Conservation (phyloP, 92 coral and sea anemone species). For the Blastomussa wellsi region DNA sequence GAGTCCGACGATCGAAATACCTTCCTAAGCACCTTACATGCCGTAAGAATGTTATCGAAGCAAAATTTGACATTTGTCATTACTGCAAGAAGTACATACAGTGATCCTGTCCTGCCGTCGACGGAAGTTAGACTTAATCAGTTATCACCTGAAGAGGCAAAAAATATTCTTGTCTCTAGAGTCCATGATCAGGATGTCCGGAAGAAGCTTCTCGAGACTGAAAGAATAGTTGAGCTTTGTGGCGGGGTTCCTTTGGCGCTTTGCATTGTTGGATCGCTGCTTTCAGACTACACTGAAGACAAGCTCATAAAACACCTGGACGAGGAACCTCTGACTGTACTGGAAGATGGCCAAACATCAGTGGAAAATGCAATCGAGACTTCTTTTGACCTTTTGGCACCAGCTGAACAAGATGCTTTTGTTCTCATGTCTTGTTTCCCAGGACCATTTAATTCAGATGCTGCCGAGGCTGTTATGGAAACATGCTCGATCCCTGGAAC, state of each 20-base stretch:
- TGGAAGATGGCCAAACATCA: conserved; percentile 18
- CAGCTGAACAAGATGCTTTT: conserved; percentile 7
- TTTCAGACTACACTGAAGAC: conserved; percentile 34
- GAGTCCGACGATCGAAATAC: neutral
- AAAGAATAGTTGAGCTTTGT: conserved; percentile 41
- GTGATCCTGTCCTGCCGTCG: neutral
- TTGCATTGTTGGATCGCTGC: conserved; percentile 46
- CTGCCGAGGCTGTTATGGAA: neutral
- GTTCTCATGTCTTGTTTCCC: conserved; percentile 41
- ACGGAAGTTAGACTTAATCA: neutral
- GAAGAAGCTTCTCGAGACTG: neutral
- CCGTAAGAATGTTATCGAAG: conserved; percentile 19
- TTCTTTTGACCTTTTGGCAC: conserved; percentile 32
- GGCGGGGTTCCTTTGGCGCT: conserved; percentile 60
- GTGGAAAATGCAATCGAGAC: conserved; percentile 24
- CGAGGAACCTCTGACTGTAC: conserved; percentile 20
- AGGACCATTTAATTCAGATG: conserved; percentile 16
- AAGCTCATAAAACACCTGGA: conserved; percentile 18
- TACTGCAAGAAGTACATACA: conserved; percentile 12
- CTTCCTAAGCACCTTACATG: conserved; percentile 1
- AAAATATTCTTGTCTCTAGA: neutral
- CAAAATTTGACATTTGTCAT: conserved; percentile 29
- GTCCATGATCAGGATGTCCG: neutral
- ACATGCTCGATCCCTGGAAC: conserved; percentile 5
- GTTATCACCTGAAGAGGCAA: neutral